Percentiles rank a stretch among this genome's conserved stretches.
Conservation (phyloP, 2,888 invertebrate genomes). For the Lordiphosa andalusiaca region DNA sequence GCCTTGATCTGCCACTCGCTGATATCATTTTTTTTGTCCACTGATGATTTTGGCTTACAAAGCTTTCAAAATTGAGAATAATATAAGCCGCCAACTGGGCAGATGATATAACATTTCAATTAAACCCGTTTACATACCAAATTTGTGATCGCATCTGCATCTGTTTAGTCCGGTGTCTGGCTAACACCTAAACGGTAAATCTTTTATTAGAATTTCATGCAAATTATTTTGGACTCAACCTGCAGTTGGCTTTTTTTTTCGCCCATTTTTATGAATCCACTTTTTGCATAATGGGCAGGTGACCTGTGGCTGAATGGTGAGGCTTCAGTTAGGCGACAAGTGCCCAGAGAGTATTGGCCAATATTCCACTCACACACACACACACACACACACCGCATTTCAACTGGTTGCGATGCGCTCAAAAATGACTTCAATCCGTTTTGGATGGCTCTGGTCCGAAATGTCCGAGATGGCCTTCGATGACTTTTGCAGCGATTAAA, state of each 20-base stretch:
- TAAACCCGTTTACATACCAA: slow-evolving; percentile 63
- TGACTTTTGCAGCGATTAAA: slow-evolving; percentile 68
- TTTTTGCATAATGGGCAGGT: slow-evolving; percentile 48
- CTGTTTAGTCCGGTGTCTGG: slow-evolving; percentile 3
- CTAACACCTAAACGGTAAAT: slow-evolving; percentile 61
- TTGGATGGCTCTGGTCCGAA: slow-evolving; percentile 39
- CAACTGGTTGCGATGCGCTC: slow-evolving; percentile 69
- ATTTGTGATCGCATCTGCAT: background rate
- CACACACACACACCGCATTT: slow-evolving; percentile 12
- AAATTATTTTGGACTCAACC: slow-evolving; percentile 38
- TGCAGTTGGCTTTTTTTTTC: slow-evolving; percentile 33
- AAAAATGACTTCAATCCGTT: slow-evolving; percentile 62
- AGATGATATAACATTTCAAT: slow-evolving; percentile 64
- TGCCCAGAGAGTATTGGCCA: slow-evolving; percentile 48
- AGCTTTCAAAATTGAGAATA: background rate
- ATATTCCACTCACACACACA: slow-evolving; percentile 27
- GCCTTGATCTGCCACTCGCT: background rate
- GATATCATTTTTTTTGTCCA: too few species aligned
- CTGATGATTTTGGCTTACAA: background rate
- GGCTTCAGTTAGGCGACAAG: slow-evolving; percentile 36
- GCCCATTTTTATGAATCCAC: slow-evolving; percentile 44
- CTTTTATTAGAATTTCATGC: slow-evolving; percentile 69
- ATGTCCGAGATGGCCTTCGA: slow-evolving; percentile 72
- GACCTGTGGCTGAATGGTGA: slow-evolving; percentile 8
- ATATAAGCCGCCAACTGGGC: slow-evolving; percentile 6